Evolutionary conservation across 2,888 invertebrate genomes (phyloP).

Genomic region (Laothoe populi): DNA sequence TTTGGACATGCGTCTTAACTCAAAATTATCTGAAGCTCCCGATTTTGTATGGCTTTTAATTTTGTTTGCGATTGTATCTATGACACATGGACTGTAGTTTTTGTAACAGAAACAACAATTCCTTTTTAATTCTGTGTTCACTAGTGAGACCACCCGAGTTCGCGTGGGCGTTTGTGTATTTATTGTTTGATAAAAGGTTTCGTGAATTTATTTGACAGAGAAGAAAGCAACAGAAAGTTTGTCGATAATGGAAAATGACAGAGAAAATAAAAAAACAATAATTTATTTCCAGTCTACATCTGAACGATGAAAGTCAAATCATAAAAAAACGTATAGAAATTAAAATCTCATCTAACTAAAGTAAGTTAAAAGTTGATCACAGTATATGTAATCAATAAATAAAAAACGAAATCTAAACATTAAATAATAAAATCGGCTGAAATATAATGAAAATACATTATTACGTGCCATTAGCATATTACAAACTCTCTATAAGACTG

Average conservation of each 20-base stretch:
- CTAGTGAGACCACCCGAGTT: constrained; percentile 12
- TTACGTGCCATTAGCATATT: too few species aligned
- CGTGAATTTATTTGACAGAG: constrained; percentile 7
- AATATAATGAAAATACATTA: too few species aligned
- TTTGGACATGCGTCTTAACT: constrained; percentile 52
- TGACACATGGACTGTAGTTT: constrained; percentile 34
- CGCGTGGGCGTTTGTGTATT: constrained; percentile 14
- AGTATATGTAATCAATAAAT: too few species aligned
- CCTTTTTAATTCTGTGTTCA: constrained; percentile 2
- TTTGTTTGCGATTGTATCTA: constrained; percentile 40
- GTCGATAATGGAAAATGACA: neutral
- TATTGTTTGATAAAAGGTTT: constrained; percentile 1
- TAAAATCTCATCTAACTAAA: too few species aligned
- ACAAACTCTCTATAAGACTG: neutral
- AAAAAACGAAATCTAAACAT: too few species aligned
- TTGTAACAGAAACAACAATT: constrained; percentile 35
- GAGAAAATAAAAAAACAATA: neutral
- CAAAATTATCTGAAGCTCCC: constrained; percentile 47
- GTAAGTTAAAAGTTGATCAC: too few species aligned
- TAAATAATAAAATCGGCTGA: too few species aligned
- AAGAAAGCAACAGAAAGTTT: neutral
- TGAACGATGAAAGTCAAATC: too few species aligned
- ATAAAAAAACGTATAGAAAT: too few species aligned
- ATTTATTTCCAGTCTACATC: neutral
- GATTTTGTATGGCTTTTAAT: constrained; percentile 58